These are phyloP conservation scores for Hydropsyche tenuis DNA, from an alignment of 1,140 invertebrate species.

Conservation along the genomic window DNA sequence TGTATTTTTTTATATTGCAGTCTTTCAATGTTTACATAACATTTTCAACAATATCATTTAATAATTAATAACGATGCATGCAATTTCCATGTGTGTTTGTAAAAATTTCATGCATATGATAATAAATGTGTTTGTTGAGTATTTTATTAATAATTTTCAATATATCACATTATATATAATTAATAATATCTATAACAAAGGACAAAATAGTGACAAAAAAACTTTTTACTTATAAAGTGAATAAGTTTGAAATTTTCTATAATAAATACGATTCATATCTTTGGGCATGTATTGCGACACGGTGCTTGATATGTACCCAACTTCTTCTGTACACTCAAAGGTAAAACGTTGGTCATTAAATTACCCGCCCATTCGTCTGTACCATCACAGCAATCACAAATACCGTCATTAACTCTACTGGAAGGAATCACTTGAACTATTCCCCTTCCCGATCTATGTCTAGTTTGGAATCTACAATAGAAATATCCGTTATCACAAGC, in stretches of 20 bases:
- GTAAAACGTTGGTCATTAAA: slow-evolving; percentile 3
- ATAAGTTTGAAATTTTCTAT: background rate
- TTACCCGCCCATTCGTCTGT: slow-evolving; percentile 72
- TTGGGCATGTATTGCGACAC: slow-evolving; percentile 39
- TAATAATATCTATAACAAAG: too few relatives aligned
- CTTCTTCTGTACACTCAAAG: slow-evolving; percentile 33
- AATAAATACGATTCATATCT: background rate
- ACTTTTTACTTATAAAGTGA: background rate
- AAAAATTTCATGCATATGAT: too few relatives aligned
- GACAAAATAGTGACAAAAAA: too few relatives aligned
- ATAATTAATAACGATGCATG: too few relatives aligned
- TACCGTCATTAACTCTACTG: slow-evolving; percentile 87
- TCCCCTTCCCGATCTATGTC: slow-evolving; percentile 55
- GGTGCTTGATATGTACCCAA: slow-evolving; percentile 36
- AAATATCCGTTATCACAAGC: slow-evolving; percentile 86
- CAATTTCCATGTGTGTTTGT: too few relatives aligned
- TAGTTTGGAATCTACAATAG: slow-evolving; percentile 71
- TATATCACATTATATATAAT: too few relatives aligned
- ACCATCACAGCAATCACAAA: slow-evolving; percentile 91
- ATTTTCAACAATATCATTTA: too few relatives aligned
- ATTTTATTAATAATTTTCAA: too few relatives aligned
- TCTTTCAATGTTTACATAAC: too few relatives aligned
- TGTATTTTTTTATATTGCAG: too few relatives aligned
- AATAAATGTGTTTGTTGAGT: too few relatives aligned
- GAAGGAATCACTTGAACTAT: slow-evolving; percentile 59